A percentile compares a stretch with the other conserved stretches of the same genome.
Evolutionary conservation across 2,888 invertebrate species (phyloP).

Genomic region (Baccha elongata): DNA sequence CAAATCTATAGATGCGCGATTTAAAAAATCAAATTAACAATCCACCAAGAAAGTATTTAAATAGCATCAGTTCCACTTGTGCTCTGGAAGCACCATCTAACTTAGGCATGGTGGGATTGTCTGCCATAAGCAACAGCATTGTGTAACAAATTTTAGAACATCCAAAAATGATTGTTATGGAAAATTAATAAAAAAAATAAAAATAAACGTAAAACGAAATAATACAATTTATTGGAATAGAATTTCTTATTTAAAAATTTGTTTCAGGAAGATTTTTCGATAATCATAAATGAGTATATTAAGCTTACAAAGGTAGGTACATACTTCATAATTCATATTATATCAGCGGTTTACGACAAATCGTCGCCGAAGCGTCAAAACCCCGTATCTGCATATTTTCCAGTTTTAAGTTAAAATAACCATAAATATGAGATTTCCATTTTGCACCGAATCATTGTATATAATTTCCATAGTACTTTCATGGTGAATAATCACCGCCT

Average conservation of each 20-base stretch:
- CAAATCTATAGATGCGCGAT: conserved; percentile 65
- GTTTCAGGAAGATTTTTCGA: not conserved
- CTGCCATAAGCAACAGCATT: conserved; percentile 57
- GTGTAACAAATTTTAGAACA: conserved; percentile 68
- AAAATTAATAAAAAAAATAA: conserved; percentile 51
- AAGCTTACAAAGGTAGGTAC: no score
- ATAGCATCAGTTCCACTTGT: conserved; percentile 51
- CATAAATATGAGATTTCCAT: no score
- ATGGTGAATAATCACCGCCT: no score
- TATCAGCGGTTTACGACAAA: no score
- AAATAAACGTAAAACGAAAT: conserved; percentile 74
- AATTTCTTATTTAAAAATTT: conserved; percentile 19
- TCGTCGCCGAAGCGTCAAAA: no score
- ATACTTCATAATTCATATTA: no score
- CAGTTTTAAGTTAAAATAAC: no score
- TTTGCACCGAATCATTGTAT: no score
- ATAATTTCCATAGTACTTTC: no score
- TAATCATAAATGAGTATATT: no score
- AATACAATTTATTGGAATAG: conserved; percentile 13
- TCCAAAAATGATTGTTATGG: conserved; percentile 66
- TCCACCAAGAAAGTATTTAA: conserved; percentile 72
- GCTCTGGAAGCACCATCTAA: conserved; percentile 51
- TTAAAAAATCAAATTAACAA: conserved; percentile 67
- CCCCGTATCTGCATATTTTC: no score
- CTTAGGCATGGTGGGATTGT: conserved; percentile 42